These are phyloP conservation scores for Popillia japonica DNA, from an alignment of 1,140 invertebrate genomes.

Conservation along the genomic window DNA sequence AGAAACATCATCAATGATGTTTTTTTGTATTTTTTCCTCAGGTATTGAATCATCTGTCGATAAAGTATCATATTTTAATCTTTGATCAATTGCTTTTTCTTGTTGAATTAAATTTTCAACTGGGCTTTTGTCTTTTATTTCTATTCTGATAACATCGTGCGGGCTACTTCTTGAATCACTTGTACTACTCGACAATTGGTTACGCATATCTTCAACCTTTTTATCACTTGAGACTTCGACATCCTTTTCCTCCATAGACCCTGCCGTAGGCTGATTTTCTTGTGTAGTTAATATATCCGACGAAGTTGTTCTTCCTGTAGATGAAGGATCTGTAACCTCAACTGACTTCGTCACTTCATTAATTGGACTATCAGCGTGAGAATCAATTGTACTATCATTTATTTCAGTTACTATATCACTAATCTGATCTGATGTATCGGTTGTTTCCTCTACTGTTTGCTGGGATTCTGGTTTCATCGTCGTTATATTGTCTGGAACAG, in stretches of 20 bases:
- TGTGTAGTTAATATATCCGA: background rate
- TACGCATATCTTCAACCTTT: background rate
- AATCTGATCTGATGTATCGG: constrained; percentile 19
- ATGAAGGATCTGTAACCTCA: background rate
- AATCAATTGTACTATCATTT: background rate
- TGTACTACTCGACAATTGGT: background rate
- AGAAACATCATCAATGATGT: background rate
- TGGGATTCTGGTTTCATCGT: background rate
- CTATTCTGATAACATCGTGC: background rate
- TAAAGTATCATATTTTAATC: too few species aligned
- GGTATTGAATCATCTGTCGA: background rate
- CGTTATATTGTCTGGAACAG: background rate
- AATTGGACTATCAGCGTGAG: background rate
- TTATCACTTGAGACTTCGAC: background rate
- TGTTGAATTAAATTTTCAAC: background rate
- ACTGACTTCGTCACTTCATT: background rate
- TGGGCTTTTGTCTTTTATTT: background rate
- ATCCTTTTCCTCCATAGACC: background rate
- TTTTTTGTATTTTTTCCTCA: background rate
- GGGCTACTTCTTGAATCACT: background rate
- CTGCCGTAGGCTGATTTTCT: background rate
- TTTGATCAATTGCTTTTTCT: background rate
- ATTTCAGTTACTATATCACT: background rate
- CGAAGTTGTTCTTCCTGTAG: background rate
- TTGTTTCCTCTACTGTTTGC: constrained; percentile 19